A percentile compares a stretch with the other conserved stretches of the same genome.
These are phyloP conservation scores for Centropus unirufus DNA, from an alignment of 2,113 vertebrate species.

Conservation along the genomic window DNA sequence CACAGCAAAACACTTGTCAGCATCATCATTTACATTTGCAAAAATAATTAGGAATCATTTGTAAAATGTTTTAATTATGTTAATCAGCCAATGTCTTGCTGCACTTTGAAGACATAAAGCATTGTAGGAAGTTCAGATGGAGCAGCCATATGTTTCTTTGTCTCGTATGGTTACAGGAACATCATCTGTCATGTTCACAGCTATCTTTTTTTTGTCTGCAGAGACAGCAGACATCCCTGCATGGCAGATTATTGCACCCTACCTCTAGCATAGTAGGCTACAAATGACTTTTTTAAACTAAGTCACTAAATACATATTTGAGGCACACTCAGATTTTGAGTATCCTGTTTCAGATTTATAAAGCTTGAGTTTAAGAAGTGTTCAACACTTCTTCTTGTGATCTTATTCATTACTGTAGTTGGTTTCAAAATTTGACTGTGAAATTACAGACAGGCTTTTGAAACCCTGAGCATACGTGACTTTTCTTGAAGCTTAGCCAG, in stretches of 20 bases:
- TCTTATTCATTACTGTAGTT: neutral
- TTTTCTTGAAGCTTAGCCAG: neutral
- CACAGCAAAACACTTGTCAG: neutral
- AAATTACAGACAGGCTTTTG: neutral
- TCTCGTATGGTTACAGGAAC: neutral
- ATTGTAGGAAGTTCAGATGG: neutral
- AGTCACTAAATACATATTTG: neutral
- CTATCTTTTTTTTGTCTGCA: neutral
- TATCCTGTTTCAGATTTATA: neutral
- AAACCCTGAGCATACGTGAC: neutral
- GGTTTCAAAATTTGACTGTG: neutral
- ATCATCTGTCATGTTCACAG: conserved; percentile 28
- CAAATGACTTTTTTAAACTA: neutral
- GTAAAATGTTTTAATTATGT: conserved; percentile 49
- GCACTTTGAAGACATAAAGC: conserved; percentile 14
- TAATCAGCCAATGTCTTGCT: conserved; percentile 31
- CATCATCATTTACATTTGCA: conserved; percentile 11
- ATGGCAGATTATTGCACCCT: neutral
- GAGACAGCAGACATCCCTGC: neutral
- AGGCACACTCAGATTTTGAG: neutral
- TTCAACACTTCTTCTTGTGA: neutral
- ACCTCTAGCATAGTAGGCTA: neutral
- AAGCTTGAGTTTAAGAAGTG: neutral
- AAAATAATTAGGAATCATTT: conserved; percentile 29
- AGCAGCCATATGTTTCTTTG: conserved; percentile 31